Percentiles rank a stretch among this genome's conserved stretches.
phyloP scores from a whole-genome alignment of 2,113 vertebrate species.

The Chrysochloris asiatica region DNA sequence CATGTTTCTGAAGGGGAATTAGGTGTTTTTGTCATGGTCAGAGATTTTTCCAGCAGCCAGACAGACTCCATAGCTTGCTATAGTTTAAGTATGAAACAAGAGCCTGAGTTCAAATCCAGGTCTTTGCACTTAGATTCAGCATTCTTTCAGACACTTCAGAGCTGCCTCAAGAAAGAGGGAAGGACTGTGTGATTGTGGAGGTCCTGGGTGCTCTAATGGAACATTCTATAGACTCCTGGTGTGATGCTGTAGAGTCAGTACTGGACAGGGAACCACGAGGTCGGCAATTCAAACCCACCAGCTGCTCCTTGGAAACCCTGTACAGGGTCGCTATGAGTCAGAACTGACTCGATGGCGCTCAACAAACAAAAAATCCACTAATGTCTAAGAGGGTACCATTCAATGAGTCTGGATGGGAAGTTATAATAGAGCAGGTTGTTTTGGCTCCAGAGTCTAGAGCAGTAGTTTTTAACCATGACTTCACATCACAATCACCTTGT shows the following conservation, averaged over 20 bases:
- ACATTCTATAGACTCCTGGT: no score
- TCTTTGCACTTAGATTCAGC: background rate
- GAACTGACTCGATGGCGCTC: no score
- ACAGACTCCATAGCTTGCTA: background rate
- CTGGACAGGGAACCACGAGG: no score
- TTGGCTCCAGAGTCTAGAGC: background rate
- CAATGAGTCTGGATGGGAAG: background rate
- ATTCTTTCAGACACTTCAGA: background rate
- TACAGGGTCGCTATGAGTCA: no score
- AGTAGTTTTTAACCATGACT: background rate
- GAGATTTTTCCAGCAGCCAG: background rate
- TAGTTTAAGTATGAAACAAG: background rate
- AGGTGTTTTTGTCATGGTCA: background rate
- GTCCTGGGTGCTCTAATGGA: background rate
- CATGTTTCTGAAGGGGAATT: background rate
- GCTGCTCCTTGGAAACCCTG: no score
- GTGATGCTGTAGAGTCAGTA: no score
- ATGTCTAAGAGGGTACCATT: background rate
- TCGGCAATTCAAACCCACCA: no score
- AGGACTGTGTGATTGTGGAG: background rate
- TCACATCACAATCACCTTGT: background rate
- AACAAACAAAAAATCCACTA: no score
- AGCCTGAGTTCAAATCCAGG: background rate
- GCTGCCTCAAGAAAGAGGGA: background rate
- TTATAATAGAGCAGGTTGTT: background rate